Conservation (phyloP, 2,113 vertebrate genomes). For the Bombycilla garrulus region DNA sequence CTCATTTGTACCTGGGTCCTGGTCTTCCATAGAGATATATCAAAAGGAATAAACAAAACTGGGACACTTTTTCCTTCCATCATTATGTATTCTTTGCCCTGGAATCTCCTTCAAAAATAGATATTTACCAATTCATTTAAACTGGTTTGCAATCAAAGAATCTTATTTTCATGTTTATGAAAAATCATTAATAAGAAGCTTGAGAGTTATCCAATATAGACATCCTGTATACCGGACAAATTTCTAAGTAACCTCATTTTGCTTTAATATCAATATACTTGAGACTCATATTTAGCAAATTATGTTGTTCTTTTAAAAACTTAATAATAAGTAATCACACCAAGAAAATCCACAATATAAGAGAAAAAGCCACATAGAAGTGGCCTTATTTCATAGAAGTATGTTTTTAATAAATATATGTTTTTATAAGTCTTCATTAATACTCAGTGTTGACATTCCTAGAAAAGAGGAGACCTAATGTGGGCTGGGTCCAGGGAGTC, state of each 20-base stretch:
- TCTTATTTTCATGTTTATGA: neutral
- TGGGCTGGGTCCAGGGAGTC: no score
- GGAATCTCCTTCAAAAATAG: neutral
- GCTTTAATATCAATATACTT: neutral
- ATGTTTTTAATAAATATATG: conserved; percentile 15
- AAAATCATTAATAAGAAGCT: neutral
- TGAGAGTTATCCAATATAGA: neutral
- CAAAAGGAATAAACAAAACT: neutral
- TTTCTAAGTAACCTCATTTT: neutral
- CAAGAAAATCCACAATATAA: neutral
- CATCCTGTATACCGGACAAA: neutral
- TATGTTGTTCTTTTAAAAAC: neutral
- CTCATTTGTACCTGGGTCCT: neutral
- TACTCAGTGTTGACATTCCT: neutral
- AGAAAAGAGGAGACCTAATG: neutral
- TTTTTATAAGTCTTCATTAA: neutral
- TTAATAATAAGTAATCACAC: neutral
- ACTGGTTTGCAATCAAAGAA: neutral
- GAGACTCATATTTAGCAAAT: neutral
- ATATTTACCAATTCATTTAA: neutral
- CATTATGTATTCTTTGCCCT: neutral
- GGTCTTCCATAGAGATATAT: neutral
- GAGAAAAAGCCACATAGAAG: neutral
- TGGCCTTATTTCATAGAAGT: neutral
- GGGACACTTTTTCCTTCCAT: neutral